Base-by-base conservation (phyloP, 1,140 invertebrate species). In the Heliconius eleuchia region DNA sequence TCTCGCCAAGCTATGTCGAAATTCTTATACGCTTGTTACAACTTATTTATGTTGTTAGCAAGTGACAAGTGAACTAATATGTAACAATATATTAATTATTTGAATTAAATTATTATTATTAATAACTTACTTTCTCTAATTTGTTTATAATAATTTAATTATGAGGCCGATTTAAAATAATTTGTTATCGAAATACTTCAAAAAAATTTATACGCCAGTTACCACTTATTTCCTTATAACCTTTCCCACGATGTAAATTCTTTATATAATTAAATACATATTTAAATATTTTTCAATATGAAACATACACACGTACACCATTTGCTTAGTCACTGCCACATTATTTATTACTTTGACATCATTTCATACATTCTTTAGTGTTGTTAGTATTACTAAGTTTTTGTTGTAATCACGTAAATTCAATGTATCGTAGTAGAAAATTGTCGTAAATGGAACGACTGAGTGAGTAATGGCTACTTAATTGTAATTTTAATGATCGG, bases 311-410 rank as follows among this genome's bases (percentile, higher is more conserved):
- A 27, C 60, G 4, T 66, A 66, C 23, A 9, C 7, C 9, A 66
- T 66, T 27, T 66, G 23, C 55, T 66, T 66, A 66, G 60, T 66
- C 60, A 66, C 60, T 30, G 3, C 27, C 60, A 27, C 0, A 30
- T 66, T 23, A 66, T 66, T 57, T 74, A 60, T 60, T 60, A 39
- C 73, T 57, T 74, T 74, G 73, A 74, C 37, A 74, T 74, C 52
- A 74, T 60, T 74, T 37, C 37, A 74, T 74, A 57, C 34, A 74
- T 74, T 30, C 73, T 18, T 42, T 23, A 66, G 60, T 30, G 60
- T 30, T 66, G 27, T 66, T 66, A 5, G 60, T 66, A 66, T 66
- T 66, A 66, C 60, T 66, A 27, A 66, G 60, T 27, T 66, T 66
- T 66, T 66, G 60, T 66, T 16, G 23, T 66, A 66, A 66, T 66